Evolutionary conservation across 1,140 invertebrate genomes (phyloP).

Genomic region (Melanaphis sacchari): DNA sequence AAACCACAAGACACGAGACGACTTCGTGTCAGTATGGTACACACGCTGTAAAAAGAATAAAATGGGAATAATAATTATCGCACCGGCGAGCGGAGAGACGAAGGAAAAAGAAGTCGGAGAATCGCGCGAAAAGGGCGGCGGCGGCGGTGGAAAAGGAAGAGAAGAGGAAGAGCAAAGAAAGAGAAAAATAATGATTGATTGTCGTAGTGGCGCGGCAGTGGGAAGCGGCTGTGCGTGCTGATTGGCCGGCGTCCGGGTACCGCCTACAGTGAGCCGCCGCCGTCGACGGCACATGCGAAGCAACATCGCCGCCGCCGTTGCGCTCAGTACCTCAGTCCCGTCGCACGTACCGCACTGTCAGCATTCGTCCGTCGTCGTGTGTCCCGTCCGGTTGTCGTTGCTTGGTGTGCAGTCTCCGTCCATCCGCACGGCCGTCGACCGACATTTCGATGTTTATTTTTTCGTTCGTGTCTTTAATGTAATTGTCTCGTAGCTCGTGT

Average conservation of each 20-base stretch:
- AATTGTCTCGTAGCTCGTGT: background rate
- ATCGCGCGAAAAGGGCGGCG: background rate
- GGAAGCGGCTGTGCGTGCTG: background rate
- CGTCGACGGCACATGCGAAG: background rate
- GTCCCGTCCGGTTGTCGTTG: background rate
- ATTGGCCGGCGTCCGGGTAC: background rate
- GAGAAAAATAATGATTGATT: constrained; percentile 45
- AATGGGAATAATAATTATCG: background rate
- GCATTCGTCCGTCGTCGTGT: background rate
- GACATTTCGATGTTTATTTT: background rate
- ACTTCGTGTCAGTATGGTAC: background rate
- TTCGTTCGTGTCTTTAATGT: background rate
- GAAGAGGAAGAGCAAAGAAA: background rate
- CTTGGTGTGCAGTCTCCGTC: background rate
- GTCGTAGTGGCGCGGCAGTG: background rate
- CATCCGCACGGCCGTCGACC: background rate
- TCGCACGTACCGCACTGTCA: background rate
- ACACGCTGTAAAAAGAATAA: background rate
- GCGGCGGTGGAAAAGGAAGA: background rate
- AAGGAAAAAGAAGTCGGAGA: background rate
- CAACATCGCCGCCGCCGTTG: background rate
- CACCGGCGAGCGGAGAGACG: background rate
- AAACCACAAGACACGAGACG: background rate
- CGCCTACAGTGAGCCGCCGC: background rate
- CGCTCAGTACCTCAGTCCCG: background rate